Base-by-base conservation (phyloP, 1,140 invertebrate genomes). In the Nixonia krombeini region DNA sequence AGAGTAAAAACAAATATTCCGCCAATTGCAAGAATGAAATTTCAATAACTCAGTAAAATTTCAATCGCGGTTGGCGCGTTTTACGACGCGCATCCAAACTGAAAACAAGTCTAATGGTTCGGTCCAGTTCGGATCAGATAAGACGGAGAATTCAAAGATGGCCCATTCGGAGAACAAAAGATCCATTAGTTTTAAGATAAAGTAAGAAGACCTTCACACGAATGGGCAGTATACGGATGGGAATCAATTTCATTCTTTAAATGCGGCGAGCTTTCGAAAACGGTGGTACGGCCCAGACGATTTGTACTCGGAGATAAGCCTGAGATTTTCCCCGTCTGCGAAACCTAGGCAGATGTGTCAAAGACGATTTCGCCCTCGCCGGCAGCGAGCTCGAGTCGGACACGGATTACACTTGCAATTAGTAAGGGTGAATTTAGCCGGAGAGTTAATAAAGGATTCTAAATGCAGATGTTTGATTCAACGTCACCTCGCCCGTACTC, bases 331-430 rank as follows among this genome's bases (percentile, higher is more conserved):
- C 12, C 12, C 41, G 41, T 44, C 25, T 44, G 21, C 9, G 26
- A 44, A 44, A n/a, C 10, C 41, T 26, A 4, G 41, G 9, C n/a
- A 25, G 21, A 44, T 10, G 41, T 44, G 41, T 44, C 41, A 44
- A 44, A 44, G 41, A 26, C 18, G 41, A 44, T 26, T 44, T 21
- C n/a, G 41, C 41, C 25, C 41, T n/a, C n/a, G 41, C 17, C 26
- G 41, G 18, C 10, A 21, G 18, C 41, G 26, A 44, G 41, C 21
- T 26, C 21, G n/a, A 44, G 21, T 44, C 12, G 13, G 41, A 25
- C 41, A 44, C 10, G 41, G 41, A 44, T 44, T 44, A 44, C 41
- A 44, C n/a, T 44, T 28, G 18, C 23, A 21, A 44, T 44, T 44
- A 44, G 41, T 21, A 18, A 21, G 15, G 10, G 41, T 26, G 41